These are phyloP conservation scores for Drosophila sechellia DNA, from an alignment of 1,140 invertebrate species.

Conservation along the genomic window DNA sequence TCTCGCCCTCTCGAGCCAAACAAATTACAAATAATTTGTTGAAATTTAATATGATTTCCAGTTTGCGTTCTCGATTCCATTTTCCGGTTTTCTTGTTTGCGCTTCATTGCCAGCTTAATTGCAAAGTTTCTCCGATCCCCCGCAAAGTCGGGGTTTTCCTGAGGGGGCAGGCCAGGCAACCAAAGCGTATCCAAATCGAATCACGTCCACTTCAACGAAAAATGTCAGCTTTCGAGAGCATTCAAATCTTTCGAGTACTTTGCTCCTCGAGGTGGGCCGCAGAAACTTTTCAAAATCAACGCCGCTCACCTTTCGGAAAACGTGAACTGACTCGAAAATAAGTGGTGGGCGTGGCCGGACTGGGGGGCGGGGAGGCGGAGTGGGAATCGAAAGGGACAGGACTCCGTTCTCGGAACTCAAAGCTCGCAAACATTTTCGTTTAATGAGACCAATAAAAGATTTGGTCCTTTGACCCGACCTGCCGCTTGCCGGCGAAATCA, in stretches of 20 bases:
- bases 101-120: conserved; percentile 74
- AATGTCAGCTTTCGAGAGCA: conserved; percentile 73
- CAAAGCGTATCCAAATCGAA: conserved; percentile 70
- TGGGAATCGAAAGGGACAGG: conserved; percentile 63
- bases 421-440: conserved; percentile 66
- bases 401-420: conserved; percentile 1
- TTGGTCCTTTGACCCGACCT: conserved; percentile 28
- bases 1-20: background rate
- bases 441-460: conserved; percentile 81
- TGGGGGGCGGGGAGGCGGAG: background rate
- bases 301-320: conserved; percentile 61
- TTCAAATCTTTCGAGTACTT: conserved; percentile 64
- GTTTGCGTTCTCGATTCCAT: conserved; percentile 29
- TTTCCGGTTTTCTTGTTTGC: conserved; percentile 41
- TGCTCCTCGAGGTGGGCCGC: conserved; percentile 10
- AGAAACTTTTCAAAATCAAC: conserved; percentile 76
- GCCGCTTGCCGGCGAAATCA: conserved; percentile 58
- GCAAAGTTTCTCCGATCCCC: conserved; percentile 47
- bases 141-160: conserved; percentile 31
- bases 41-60: conserved; percentile 76
- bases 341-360: conserved; percentile 16
- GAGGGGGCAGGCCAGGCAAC: conserved; percentile 38
- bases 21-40: conserved; percentile 73
- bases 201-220: conserved; percentile 70
- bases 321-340: conserved; percentile 62